Base-by-base conservation (phyloP, 2,797 vertebrate species). In the Aphelocoma californica region DNA sequence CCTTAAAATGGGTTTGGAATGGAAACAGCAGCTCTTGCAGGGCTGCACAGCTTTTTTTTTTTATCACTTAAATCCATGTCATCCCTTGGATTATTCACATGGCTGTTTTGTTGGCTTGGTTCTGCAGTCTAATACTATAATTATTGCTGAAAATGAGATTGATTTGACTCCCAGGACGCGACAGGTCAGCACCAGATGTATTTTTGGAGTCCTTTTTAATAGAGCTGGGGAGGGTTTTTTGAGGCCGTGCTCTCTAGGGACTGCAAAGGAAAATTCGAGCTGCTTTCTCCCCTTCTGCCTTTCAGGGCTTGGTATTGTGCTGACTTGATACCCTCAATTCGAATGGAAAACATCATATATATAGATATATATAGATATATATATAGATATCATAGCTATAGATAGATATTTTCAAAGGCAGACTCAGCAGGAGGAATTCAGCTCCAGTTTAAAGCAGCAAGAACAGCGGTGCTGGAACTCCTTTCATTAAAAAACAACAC, bases 121-220 rank as follows among this genome's bases (percentile, higher is more conserved):
- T 40, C 36, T 91, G 69, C 94, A 91, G 62, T 19, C 93, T 95
- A 62, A 38, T 86, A 26, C 61, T 86, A 20, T 86, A 86, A 93
- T 96, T 96, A 92, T 78, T 88, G 61, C 42, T 92, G 91, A 93
- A 73, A 75, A 81, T 62, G 86, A 83, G 91, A 93, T 85, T 48
- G 92, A 57, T 91, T 90, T 88, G 88, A 73, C 71, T 70, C 36
- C 18, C 40, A 66, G 64, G 61, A 94, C 75, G 54, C 8, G 58
- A 90, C 45, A 86, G 95, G 94, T 87, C 93, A 91, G 32, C 69
- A 50, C 38, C 81, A 65, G 83, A 85, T 90, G 32, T 71, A 87
- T 94, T 97, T 93, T 88, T 94, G 90, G 90, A 88, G 74, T 56
- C 62, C 5, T n/a, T 80, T 95, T 96, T 71, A 58, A 61, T 75